Percentiles rank a stretch among this genome's conserved stretches.
Evolutionary conservation across 2,113 vertebrate species (phyloP).

Genomic region (Murina feae): DNA sequence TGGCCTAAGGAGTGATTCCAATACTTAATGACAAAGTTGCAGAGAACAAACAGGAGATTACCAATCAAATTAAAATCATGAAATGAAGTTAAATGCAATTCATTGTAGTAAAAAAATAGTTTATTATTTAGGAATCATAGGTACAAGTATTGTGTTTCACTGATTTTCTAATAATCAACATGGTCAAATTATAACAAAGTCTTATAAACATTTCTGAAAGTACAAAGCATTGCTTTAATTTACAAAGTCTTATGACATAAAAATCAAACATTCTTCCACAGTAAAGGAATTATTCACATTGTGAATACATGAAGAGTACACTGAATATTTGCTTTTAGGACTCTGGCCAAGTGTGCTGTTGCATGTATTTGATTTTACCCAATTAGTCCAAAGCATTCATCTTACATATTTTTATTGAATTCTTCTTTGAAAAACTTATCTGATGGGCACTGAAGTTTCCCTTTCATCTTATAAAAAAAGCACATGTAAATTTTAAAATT

Average conservation of each 20-base stretch:
- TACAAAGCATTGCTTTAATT: neutral
- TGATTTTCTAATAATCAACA: neutral
- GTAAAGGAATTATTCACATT: neutral
- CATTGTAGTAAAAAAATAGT: neutral
- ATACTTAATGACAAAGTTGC: neutral
- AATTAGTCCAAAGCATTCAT: neutral
- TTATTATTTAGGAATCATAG: neutral
- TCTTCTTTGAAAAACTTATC: conserved; percentile 15
- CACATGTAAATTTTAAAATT: conserved; percentile 19
- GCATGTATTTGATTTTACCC: neutral
- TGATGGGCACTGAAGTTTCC: conserved; percentile 14
- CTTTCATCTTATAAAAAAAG: conserved; percentile 45
- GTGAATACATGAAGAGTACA: neutral
- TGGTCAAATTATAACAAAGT: neutral
- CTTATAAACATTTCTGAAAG: neutral
- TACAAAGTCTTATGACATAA: neutral
- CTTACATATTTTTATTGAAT: conserved; percentile 18
- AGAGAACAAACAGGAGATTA: neutral
- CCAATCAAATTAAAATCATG: neutral
- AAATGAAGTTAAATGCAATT: neutral
- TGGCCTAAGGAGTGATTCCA: neutral
- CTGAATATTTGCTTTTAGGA: neutral
- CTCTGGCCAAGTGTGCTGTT: neutral
- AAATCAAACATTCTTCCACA: neutral
- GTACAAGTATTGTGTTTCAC: neutral